These are phyloP conservation scores for Caenorhabditis sp. DNA, from an alignment of 2,888 invertebrate species.

Conservation along the genomic window DNA sequence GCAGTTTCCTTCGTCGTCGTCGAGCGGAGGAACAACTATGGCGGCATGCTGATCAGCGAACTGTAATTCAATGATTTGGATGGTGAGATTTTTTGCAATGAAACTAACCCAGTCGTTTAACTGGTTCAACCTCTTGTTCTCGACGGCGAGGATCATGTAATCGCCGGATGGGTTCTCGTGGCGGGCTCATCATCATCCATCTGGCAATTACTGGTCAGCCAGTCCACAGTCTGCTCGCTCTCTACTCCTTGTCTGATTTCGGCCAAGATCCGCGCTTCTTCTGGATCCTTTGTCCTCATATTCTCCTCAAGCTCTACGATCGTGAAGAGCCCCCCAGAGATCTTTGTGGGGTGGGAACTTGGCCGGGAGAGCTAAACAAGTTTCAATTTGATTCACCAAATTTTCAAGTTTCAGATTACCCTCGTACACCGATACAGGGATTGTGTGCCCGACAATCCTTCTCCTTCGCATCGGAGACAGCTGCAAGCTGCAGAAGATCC, in stretches of 20 bases:
- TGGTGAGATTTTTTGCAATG: background rate
- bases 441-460: no score
- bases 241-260: background rate
- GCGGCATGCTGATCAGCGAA: background rate
- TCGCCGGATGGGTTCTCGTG: background rate
- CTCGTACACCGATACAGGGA: background rate
- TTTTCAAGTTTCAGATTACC: no score
- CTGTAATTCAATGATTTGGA: background rate
- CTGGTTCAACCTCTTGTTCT: background rate
- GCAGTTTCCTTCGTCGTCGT: background rate
- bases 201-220: background rate
- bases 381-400: no score
- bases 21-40: background rate
- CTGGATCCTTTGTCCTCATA: no score
- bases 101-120: slow-evolving; percentile 8
- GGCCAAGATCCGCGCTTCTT: no score
- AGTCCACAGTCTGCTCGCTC: background rate
- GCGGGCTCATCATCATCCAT: background rate
- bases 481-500: background rate
- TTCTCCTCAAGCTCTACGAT: no score
- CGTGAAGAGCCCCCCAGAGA: no score
- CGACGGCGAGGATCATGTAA: background rate
- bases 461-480: background rate
- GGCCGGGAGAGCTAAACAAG: background rate
- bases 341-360: no score